Base-by-base conservation (phyloP, 2,797 vertebrate genomes). In the Leucoraja ocellata region DNA sequence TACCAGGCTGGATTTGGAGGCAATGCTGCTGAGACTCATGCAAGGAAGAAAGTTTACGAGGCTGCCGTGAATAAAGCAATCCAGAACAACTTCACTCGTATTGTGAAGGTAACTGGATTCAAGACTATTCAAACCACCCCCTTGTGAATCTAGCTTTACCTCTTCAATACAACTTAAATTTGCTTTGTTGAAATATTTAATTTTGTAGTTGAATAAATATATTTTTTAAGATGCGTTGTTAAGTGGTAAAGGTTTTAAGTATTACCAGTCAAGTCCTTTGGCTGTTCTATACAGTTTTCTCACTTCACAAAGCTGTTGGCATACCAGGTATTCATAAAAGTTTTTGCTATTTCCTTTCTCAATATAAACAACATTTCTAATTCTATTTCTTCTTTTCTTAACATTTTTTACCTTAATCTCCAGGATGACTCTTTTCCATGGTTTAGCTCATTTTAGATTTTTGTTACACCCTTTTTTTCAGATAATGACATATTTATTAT, bases 41-140 rank as follows among this genome's bases (percentile, higher is more conserved):
- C 97, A 16, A 97, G 98, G 94, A 98, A 98, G 95, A 99, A 98
- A 94, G 94, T 98, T 32, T 98, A 97, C 63, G 98, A 98, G 95
- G 97, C 95, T 0, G 97, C 96, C 93, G 97, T 99, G 94, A 97
- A 96, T 94, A 96, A 96, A 94, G 96, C 97, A 8, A 94, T 99
- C 94, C 97, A 97, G 94, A 97, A 96, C 95, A 98, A 98, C 95
- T 97, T 99, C 93, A 94, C 96, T 76, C 93, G 98, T 13, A 95
- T 99, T 90, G 95, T 98, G 16, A 97, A 98, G 98, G 98, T 99
- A 94, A 74, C 16, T 39, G 10, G 79, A 23, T 83, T 54, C 63
- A 4, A 32, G 36, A 13, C 32, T 73, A 10, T 25, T 84, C 71
- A 46, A 73, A 93, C 46, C 46, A 8, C 71, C 68, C 21, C 32